A percentile compares a stretch with the other conserved stretches of the same genome.
These are phyloP conservation scores for Drosophila seguyi DNA, from an alignment of 1,140 invertebrate genomes.

Conservation along the genomic window DNA sequence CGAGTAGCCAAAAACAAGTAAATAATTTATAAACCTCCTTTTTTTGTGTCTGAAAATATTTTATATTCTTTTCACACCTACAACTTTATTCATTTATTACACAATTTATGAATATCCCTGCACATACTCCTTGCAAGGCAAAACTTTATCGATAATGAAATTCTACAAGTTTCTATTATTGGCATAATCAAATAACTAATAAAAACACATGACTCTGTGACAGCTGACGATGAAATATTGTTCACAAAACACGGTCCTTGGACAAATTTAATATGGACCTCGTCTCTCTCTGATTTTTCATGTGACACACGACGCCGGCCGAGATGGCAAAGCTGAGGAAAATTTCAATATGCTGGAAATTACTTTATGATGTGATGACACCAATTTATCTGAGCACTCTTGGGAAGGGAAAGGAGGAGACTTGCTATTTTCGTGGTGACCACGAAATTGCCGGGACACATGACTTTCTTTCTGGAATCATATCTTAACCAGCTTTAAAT, in stretches of 20 bases:
- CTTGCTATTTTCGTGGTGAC: conserved; percentile 5
- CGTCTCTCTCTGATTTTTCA: conserved; percentile 20
- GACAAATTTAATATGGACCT: conserved; percentile 59
- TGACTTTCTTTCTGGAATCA: conserved; percentile 11
- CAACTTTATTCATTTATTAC: conserved; percentile 12
- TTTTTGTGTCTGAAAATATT: conserved; percentile 1
- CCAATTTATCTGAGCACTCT: conserved; percentile 73
- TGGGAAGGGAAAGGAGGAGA: background rate
- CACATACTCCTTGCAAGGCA: conserved; percentile 18
- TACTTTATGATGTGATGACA: conserved; percentile 85
- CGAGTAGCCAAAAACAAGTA: background rate
- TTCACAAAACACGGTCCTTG: conserved; percentile 54
- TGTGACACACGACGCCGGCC: conserved; percentile 31
- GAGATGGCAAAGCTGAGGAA: conserved; percentile 36
- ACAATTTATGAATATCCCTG: conserved; percentile 31
- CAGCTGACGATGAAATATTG: conserved; percentile 80
- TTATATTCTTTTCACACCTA: conserved; percentile 9
- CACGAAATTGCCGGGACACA: conserved; percentile 32
- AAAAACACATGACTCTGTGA: conserved; percentile 49
- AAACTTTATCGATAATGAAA: conserved; percentile 80
- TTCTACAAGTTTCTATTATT: conserved; percentile 76
- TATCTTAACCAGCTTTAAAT: conserved; percentile 7
- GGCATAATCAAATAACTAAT: conserved; percentile 78
- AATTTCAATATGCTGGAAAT: conserved; percentile 84
- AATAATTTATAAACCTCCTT: too few species aligned